Evolutionary conservation across 2,797 vertebrate species (phyloP).

Genomic region (Poecilia gillii): DNA sequence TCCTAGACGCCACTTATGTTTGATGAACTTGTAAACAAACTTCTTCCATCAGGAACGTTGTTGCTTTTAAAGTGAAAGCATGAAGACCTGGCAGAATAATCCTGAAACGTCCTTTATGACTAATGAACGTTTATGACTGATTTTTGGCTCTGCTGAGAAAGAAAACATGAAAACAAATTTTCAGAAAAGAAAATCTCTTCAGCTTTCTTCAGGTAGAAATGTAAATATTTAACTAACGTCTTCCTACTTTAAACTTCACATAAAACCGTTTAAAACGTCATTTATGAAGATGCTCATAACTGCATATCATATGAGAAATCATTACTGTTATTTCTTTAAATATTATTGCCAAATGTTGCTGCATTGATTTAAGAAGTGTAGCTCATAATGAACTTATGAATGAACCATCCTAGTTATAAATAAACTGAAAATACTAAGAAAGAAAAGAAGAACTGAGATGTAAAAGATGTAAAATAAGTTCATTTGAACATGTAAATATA

Average conservation of each 20-base stretch:
- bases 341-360: too few relatives aligned
- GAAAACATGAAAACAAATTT: constrained; percentile 5
- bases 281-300: too few relatives aligned
- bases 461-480: too few relatives aligned
- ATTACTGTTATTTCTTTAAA: too few relatives aligned
- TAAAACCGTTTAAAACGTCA: too few relatives aligned
- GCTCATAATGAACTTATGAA: too few relatives aligned
- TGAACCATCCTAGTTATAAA: too few relatives aligned
- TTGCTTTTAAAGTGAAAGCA: constrained; percentile 27
- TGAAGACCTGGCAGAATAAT: constrained; percentile 43
- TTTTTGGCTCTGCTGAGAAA: constrained; percentile 22
- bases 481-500: too few relatives aligned
- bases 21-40: neutral
- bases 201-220: neutral
- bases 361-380: too few relatives aligned
- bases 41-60: neutral
- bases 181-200: neutral
- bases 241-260: neutral
- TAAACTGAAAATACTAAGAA: too few relatives aligned
- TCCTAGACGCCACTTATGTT: constrained; percentile 8
- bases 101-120: constrained; percentile 52
- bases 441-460: too few relatives aligned
- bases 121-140: constrained; percentile 37
- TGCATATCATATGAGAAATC: too few relatives aligned
- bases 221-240: neutral